Evolutionary conservation across 2,888 invertebrate species (phyloP).

Genomic region (Xylota sylvarum): DNA sequence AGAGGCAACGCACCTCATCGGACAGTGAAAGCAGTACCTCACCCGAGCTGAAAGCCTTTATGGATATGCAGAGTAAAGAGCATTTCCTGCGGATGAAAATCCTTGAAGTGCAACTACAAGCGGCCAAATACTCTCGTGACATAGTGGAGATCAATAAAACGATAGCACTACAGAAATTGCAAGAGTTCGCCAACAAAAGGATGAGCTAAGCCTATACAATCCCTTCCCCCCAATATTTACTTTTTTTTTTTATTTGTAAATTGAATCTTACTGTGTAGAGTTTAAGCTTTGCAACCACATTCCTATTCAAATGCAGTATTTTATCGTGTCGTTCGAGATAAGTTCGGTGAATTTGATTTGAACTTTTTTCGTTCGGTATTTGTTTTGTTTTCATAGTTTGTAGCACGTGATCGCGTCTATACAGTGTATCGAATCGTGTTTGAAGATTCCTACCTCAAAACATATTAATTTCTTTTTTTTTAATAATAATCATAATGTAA

Average conservation of each 20-base stretch:
- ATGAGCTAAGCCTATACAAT: conserved; percentile 79
- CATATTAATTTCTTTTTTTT: conserved; percentile 59
- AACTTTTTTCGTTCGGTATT: conserved; percentile 37
- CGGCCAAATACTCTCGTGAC: conserved; percentile 85
- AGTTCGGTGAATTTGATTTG: conserved; percentile 30
- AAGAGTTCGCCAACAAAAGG: conserved; percentile 84
- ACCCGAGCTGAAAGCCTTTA: conserved; percentile 82
- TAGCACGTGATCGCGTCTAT: conserved; percentile 66
- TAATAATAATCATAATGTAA: conserved; percentile 28
- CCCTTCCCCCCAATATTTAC: conserved; percentile 7
- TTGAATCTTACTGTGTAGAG: conserved; percentile 62
- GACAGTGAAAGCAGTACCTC: conserved; percentile 76
- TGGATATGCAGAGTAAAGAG: conserved; percentile 85
- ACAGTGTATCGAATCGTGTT: conserved; percentile 69
- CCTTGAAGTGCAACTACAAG: conserved; percentile 84
- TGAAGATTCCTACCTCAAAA: conserved; percentile 75
- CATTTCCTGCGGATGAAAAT: conserved; percentile 85
- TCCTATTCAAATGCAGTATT: conserved; percentile 76
- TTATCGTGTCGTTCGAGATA: conserved; percentile 42
- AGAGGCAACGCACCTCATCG: conserved; percentile 81
- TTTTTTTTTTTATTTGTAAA: conserved; percentile 52
- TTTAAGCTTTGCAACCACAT: conserved; percentile 73
- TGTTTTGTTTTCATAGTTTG: conserved; percentile 66
- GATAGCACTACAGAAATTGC: conserved; percentile 87
- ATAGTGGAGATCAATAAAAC: conserved; percentile 88